These are phyloP conservation scores for Odocoileus hemionus DNA, from an alignment of 2,113 vertebrate genomes.

Conservation along the genomic window DNA sequence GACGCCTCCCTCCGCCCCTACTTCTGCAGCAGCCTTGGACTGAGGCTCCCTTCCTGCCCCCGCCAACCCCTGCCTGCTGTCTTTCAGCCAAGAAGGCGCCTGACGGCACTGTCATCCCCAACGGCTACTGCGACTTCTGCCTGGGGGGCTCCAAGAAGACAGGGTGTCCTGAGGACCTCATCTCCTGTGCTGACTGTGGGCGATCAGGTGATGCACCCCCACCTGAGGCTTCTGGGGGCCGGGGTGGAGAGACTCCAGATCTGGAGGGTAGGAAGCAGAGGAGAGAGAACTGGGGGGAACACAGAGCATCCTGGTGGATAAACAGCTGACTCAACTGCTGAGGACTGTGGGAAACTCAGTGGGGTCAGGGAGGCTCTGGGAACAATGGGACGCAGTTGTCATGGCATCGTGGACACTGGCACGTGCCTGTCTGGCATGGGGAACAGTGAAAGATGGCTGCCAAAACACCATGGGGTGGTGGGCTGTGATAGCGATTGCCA, in stretches of 20 bases:
- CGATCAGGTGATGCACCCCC: conserved; percentile 87
- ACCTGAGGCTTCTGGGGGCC: background rate
- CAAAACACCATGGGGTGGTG: background rate
- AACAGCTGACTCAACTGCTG: background rate
- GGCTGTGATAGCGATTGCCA: background rate
- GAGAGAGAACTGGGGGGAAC: background rate
- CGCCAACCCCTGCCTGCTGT: conserved; percentile 44
- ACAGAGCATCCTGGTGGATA: background rate
- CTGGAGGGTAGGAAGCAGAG: background rate
- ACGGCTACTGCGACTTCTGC: conserved; percentile 96
- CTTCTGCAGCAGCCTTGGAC: background rate
- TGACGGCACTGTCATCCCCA: conserved; percentile 93
- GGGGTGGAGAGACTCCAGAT: background rate
- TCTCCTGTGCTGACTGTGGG: conserved; percentile 95
- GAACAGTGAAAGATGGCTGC: background rate
- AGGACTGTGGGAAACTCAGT: background rate
- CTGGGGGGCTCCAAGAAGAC: conserved; percentile 96
- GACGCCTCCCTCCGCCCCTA: background rate
- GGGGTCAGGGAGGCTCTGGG: background rate
- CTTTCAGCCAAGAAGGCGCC: conserved; percentile 92
- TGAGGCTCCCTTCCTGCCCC: background rate
- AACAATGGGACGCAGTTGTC: background rate
- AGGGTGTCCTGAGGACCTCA: conserved; percentile 94
- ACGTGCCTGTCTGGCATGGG: background rate
- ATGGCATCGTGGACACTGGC: background rate